Evolutionary conservation across 2,113 vertebrate species (phyloP).

Genomic region (Chunga burmeisteri): DNA sequence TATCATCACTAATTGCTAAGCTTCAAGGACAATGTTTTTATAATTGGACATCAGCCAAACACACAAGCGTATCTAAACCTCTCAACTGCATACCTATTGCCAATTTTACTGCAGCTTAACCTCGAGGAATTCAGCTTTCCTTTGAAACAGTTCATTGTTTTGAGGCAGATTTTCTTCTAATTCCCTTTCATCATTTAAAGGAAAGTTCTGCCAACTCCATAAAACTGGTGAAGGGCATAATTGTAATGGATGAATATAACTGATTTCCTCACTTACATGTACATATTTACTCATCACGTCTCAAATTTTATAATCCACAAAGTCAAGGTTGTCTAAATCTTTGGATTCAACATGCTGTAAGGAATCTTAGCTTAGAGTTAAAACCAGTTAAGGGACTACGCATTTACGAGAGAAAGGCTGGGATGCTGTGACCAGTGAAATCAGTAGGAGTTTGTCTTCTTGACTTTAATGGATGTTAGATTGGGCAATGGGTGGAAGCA

Average conservation of each 20-base stretch:
- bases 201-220: background rate
- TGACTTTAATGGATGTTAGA: background rate
- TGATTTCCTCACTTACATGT: background rate
- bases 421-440: background rate
- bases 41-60: background rate
- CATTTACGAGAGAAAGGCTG: background rate
- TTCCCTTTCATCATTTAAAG: conserved; percentile 17
- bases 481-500: background rate
- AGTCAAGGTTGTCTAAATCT: background rate
- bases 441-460: background rate
- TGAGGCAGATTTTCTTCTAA: conserved; percentile 17
- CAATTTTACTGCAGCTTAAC: conserved; percentile 41
- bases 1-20: background rate
- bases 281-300: background rate
- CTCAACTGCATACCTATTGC: background rate
- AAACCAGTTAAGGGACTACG: background rate
- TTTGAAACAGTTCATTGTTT: conserved; percentile 51
- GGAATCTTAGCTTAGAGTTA: background rate
- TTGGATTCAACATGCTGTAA: background rate
- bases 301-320: background rate
- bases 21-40: background rate
- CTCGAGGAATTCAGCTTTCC: conserved; percentile 8
- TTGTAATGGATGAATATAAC: conserved; percentile 6
- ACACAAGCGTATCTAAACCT: background rate
- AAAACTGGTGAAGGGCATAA: background rate